Evolutionary conservation across 2,113 vertebrate species (phyloP).

Genomic region (Sebastes schlegelii): DNA sequence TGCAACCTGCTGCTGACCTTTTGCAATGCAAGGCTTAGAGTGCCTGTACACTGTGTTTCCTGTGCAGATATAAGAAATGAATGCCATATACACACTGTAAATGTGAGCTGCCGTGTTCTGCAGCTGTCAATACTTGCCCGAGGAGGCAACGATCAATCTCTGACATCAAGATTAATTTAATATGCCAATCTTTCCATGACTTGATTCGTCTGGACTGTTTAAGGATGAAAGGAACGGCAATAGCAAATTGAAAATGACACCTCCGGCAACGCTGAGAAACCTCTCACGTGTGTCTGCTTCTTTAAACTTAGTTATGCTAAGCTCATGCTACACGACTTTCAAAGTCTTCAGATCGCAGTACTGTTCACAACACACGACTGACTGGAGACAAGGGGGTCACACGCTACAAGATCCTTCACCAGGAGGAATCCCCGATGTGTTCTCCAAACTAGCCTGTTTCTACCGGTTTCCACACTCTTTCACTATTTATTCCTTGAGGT

Average conservation of each 20-base stretch:
- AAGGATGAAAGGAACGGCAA: background rate
- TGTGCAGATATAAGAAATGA: background rate
- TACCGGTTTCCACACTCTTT: no score
- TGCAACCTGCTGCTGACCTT: slow-evolving; percentile 8
- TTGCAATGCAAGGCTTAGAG: background rate
- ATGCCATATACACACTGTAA: slow-evolving; percentile 15
- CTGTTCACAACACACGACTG: no score
- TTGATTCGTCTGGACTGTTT: background rate
- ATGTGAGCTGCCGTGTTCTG: slow-evolving; percentile 32
- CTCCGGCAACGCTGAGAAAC: background rate
- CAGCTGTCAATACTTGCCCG: slow-evolving; percentile 44
- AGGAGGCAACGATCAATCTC: slow-evolving; percentile 35
- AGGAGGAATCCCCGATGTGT: no score
- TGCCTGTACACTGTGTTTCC: background rate
- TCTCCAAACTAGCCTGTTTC: no score
- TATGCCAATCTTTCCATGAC: background rate
- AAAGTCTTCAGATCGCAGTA: no score
- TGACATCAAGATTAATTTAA: slow-evolving; percentile 39
- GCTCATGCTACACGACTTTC: no score
- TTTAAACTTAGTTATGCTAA: background rate
- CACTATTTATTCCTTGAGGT: no score
- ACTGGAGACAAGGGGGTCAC: no score
- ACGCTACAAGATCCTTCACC: no score
- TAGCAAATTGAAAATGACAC: slow-evolving; percentile 42
- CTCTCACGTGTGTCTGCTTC: background rate